A percentile compares a stretch with the other conserved stretches of the same genome.
These are phyloP conservation scores for Gnathonemus longibarbis DNA, from an alignment of 2,113 vertebrate species.

Conservation along the genomic window DNA sequence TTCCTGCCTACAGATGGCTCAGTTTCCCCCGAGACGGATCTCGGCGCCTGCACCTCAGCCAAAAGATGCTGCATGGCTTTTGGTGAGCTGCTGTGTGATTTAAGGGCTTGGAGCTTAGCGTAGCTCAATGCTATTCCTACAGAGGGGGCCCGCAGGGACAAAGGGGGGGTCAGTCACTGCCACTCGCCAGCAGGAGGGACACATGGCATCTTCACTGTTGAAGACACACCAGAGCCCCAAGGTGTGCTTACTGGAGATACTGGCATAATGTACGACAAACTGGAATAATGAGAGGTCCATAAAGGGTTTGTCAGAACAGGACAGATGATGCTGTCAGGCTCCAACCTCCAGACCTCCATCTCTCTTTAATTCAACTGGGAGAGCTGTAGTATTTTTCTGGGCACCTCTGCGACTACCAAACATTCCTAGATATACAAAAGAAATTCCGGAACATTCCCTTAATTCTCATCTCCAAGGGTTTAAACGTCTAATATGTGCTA, in stretches of 20 bases:
- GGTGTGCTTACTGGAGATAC: constrained; percentile 33
- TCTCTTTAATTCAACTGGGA: constrained; percentile 30
- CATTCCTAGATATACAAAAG: not conserved
- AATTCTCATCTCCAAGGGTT: not conserved
- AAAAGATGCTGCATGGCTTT: constrained; percentile 17
- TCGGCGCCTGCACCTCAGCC: constrained; percentile 9
- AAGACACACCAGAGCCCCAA: constrained; percentile 26
- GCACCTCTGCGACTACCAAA: constrained; percentile 15
- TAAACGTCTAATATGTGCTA: not conserved
- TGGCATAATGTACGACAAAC: constrained; percentile 39
- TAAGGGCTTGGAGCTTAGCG: not conserved
- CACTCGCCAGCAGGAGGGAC: constrained; percentile 29
- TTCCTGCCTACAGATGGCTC: constrained; percentile 35
- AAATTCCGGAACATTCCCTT: not conserved
- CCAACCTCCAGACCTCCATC: constrained; percentile 18
- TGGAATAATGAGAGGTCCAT: constrained; percentile 31
- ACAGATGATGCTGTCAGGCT: constrained; percentile 44
- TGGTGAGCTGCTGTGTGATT: constrained; percentile 8
- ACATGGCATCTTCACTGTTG: constrained; percentile 31
- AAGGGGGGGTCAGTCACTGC: constrained; percentile 23
- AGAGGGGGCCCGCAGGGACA: constrained; percentile 29
- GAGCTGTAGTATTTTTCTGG: constrained; percentile 10
- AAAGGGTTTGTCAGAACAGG: constrained; percentile 35
- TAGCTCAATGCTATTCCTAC: constrained; percentile 21
- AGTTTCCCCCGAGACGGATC: constrained; percentile 25